Conservation (phyloP, 2,797 vertebrate species). For the Propithecus deckenii region DNA sequence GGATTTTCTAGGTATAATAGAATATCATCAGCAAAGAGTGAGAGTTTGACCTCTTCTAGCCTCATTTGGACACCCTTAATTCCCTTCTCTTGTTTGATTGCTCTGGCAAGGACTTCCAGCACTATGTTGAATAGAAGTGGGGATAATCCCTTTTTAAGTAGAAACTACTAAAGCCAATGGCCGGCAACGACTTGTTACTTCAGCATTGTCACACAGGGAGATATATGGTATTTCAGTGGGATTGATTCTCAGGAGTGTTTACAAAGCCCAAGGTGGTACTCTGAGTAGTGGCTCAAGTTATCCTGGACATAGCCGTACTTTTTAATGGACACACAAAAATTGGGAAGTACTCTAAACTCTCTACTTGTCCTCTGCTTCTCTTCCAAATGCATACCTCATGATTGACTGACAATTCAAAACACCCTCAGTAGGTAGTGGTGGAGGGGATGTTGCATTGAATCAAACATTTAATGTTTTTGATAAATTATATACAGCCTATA, state of each 20-base stretch:
- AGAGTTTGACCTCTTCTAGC: no score
- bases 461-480: not conserved
- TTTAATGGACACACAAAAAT: not conserved
- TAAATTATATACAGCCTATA: not conserved
- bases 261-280: not conserved
- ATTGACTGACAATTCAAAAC: not conserved
- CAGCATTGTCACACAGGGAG: not conserved
- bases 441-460: not conserved
- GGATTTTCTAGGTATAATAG: no score
- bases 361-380: not conserved
- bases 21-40: no score
- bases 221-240: not conserved
- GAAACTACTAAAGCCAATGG: slow-evolving; percentile 12
- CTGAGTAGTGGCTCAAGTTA: not conserved
- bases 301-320: not conserved
- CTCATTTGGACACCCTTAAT: no score
- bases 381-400: not conserved
- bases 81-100: no score
- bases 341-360: not conserved
- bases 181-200: not conserved
- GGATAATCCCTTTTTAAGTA: not conserved
- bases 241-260: not conserved
- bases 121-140: no score
- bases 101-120: no score
- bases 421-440: not conserved